phyloP scores from a whole-genome alignment of 2,888 invertebrate species.

The Trypoxylon attenuatum region DNA sequence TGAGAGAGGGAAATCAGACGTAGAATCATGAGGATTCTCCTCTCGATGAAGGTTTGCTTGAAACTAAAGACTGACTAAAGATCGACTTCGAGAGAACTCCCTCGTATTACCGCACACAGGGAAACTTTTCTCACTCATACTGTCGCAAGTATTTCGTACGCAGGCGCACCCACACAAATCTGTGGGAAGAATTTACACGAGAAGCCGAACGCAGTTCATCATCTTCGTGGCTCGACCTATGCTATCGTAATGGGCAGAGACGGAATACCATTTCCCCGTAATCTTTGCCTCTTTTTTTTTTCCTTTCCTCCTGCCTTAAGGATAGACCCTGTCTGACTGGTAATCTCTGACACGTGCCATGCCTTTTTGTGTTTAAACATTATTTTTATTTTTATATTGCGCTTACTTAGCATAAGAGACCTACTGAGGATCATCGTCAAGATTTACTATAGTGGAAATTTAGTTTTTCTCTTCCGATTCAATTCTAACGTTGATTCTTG shows the following conservation, averaged over 20 bases:
- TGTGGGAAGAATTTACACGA: slow-evolving; percentile 45
- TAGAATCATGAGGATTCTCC: slow-evolving; percentile 39
- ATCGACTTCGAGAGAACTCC: slow-evolving; percentile 51
- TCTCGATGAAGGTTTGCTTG: slow-evolving; percentile 48
- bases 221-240: slow-evolving; percentile 45
- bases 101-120: slow-evolving; percentile 45
- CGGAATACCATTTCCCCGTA: slow-evolving; percentile 22
- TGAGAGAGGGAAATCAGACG: too few species aligned
- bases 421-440: too few species aligned
- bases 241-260: slow-evolving; percentile 31
- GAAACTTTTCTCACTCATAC: slow-evolving; percentile 18
- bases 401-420: too few species aligned
- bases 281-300: slow-evolving; percentile 38
- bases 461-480: too few species aligned
- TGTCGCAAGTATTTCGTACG: slow-evolving; percentile 4
- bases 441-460: too few species aligned
- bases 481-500: too few species aligned
- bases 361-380: slow-evolving; percentile 18
- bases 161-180: slow-evolving; percentile 6
- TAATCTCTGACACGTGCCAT: slow-evolving; percentile 42
- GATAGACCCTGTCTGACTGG: slow-evolving; percentile 28
- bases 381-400: too few species aligned
- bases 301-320: slow-evolving; percentile 21
- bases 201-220: slow-evolving; percentile 46
- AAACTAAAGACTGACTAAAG: slow-evolving; percentile 53